These are phyloP conservation scores for Elaphurus davidianus DNA, from an alignment of 2,113 vertebrate species.

Conservation along the genomic window DNA sequence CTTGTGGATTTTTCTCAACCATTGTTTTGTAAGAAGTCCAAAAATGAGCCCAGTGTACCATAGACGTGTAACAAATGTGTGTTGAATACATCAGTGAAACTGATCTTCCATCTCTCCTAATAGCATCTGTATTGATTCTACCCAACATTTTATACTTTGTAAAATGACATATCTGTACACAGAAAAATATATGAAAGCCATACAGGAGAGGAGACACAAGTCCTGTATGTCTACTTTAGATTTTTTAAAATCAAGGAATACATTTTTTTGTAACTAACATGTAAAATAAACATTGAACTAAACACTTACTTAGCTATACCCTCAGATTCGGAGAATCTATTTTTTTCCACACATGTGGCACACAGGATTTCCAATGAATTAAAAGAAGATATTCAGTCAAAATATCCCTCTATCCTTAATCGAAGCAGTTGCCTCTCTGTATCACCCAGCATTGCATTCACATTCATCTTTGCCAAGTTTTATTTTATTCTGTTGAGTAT, in stretches of 20 bases:
- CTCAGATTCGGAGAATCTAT: background rate
- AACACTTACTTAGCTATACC: background rate
- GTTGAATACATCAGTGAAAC: background rate
- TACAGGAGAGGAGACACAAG: background rate
- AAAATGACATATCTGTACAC: background rate
- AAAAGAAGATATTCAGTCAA: background rate
- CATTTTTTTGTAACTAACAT: background rate
- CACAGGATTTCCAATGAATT: background rate
- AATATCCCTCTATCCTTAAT: background rate
- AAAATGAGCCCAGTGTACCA: background rate
- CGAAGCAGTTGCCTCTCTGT: background rate
- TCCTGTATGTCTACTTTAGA: background rate
- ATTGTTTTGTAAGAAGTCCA: background rate
- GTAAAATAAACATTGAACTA: background rate
- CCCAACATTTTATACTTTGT: background rate
- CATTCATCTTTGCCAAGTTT: background rate
- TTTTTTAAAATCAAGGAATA: background rate
- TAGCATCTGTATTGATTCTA: background rate
- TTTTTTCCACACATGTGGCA: background rate
- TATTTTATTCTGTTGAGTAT: slow-evolving; percentile 35
- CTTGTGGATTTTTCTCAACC: background rate
- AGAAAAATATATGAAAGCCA: background rate
- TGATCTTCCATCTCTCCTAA: background rate
- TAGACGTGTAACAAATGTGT: background rate
- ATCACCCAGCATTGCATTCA: background rate